Base-by-base conservation (phyloP, 2,113 vertebrate species). In the Dicaeum eximium region DNA sequence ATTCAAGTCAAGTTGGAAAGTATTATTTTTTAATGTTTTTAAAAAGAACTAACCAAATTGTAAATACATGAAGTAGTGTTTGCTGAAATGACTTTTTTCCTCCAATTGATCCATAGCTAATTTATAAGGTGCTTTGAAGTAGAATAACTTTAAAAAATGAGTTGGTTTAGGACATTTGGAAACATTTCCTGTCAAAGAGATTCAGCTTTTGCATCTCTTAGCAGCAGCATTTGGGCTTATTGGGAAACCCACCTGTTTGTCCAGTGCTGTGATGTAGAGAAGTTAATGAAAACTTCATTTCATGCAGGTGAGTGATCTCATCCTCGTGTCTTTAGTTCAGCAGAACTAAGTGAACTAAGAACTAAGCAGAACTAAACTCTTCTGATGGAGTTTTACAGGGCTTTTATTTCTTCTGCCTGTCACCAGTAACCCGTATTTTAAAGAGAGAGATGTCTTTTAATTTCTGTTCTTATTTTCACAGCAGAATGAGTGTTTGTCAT, bases 121-220 rank as follows among this genome's bases (percentile, higher is more conserved):
- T 65, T 86, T 91, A 61, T 33, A 45, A 86, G 37, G 6, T 70
- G 28, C 61, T 80, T 87, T 88, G 85, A 81, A 91, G 72, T 89
- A 61, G 81, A 93, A 87, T 74, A 74, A 62, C 80, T 71, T 87
- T 33, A 87, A 91, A 92, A 96, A 79, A 61, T 70, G 33, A 79
- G 56, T 40, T 10, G 7, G 16, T 69, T 92, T 67, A 64, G 64
- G 60, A 90, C 50, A 80, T 91, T 96, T 93, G 88, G 74, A 92
- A 88, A 73, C 4, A 24, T 50, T 20, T 70, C 56, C 91, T 62
- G 56, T 38, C 48, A 77, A 44, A 87, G 45, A 56, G 17, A 27
- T 28, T 15, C 33, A 80, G 11, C 8, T 72, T 69, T 72, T 86
- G 42, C 45, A 70, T 78, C 18, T 74, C 33, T 88, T 37, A 66